These are phyloP conservation scores for Podilymbus podiceps DNA, from an alignment of 2,113 vertebrate genomes.

Conservation along the genomic window DNA sequence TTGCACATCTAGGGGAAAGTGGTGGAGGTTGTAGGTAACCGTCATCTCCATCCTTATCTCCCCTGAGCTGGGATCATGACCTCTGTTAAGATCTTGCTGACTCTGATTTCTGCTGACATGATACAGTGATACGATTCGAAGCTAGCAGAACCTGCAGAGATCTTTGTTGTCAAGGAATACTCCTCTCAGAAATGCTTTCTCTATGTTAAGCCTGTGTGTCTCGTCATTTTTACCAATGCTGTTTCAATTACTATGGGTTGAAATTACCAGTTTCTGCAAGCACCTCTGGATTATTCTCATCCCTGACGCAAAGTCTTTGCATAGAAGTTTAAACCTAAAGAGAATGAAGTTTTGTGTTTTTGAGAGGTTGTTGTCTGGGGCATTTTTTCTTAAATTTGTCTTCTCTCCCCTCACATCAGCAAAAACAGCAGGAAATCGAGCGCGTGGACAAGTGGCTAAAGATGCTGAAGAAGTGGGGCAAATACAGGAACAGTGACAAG, in stretches of 20 bases:
- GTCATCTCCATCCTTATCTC: background rate
- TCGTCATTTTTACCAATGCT: background rate
- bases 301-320: background rate
- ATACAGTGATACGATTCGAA: background rate
- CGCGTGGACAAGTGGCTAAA: slow-evolving; percentile 91
- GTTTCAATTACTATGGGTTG: background rate
- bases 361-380: background rate
- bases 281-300: background rate
- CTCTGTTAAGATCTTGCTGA: background rate
- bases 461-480: slow-evolving; percentile 92
- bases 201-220: background rate
- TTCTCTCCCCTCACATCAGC: slow-evolving; percentile 61
- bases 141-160: background rate
- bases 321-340: background rate
- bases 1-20: background rate
- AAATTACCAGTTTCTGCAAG: background rate
- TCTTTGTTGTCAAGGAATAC: background rate
- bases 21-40: background rate
- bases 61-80: background rate
- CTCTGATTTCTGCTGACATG: rapidly evolving
- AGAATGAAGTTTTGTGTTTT: background rate
- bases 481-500: slow-evolving; percentile 90
- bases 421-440: slow-evolving; percentile 87
- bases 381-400: background rate
- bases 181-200: background rate